phyloP scores from a whole-genome alignment of 2,113 vertebrate species.

The Hepsetus odoe region DNA sequence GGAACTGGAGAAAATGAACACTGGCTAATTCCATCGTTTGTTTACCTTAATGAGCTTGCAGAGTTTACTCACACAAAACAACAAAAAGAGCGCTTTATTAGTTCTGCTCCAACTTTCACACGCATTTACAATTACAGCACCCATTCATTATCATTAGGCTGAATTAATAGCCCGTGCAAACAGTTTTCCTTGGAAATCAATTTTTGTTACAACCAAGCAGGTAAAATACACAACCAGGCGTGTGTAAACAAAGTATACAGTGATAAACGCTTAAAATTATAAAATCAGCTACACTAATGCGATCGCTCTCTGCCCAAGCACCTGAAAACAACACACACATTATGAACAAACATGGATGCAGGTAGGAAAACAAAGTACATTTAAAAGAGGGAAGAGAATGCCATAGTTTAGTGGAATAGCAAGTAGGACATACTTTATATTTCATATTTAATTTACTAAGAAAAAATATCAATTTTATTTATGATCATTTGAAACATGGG shows the following conservation, averaged over 20 bases:
- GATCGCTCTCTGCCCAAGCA: not conserved
- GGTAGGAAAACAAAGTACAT: not conserved
- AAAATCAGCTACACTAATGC: not conserved
- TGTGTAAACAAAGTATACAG: slow-evolving; percentile 5
- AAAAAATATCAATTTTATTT: no score
- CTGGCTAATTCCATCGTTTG: not conserved
- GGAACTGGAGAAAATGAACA: not conserved
- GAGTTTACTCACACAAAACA: slow-evolving; percentile 15
- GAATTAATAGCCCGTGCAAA: slow-evolving; percentile 70
- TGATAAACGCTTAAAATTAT: not conserved
- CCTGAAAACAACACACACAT: not conserved
- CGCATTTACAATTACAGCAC: slow-evolving; percentile 53
- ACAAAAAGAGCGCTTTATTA: slow-evolving; percentile 3
- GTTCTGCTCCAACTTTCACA: slow-evolving; percentile 24
- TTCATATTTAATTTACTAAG: no score
- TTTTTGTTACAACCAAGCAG: slow-evolving; percentile 47
- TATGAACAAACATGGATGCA: not conserved
- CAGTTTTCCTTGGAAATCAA: slow-evolving; percentile 61
- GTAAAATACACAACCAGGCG: not conserved
- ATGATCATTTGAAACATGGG: no score
- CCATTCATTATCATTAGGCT: slow-evolving; percentile 72
- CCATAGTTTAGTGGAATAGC: not conserved
- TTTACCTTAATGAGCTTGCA: slow-evolving; percentile 2
- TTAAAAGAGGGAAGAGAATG: not conserved
- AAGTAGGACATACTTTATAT: no score